Conservation (phyloP, 2,113 vertebrate genomes). For the Heliornis fulica region DNA sequence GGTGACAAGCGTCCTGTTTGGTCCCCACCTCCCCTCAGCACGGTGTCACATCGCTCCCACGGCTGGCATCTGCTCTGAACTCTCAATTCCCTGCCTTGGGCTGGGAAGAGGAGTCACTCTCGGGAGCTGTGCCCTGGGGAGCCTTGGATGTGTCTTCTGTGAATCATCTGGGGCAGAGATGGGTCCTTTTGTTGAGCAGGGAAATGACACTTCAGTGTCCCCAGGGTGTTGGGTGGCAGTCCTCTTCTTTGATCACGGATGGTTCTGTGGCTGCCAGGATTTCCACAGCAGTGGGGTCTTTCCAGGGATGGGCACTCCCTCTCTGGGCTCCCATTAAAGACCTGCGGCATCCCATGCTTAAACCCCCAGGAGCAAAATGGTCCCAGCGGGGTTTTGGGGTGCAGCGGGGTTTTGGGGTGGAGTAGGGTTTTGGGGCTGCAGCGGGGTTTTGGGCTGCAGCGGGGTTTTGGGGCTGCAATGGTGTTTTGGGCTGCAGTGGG, state of each 20-base stretch:
- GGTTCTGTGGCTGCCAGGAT: accelerated
- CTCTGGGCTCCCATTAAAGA: not conserved
- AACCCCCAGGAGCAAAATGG: too few species aligned
- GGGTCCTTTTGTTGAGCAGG: not conserved
- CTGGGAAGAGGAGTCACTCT: not conserved
- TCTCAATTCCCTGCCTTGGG: not conserved
- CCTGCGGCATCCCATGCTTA: too few species aligned
- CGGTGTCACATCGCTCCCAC: not conserved
- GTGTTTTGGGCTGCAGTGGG: too few species aligned
- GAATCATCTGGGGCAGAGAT: not conserved
- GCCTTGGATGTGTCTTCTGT: not conserved
- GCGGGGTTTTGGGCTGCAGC: too few species aligned
- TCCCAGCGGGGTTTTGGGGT: too few species aligned
- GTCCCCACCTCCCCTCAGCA: not conserved
- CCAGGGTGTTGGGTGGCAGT: not conserved
- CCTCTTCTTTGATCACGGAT: not conserved
- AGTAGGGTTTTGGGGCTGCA: too few species aligned
- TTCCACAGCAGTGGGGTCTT: not conserved
- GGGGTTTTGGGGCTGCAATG: too few species aligned
- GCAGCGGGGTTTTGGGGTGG: too few species aligned
- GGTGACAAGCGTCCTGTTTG: not conserved
- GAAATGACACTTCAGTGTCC: not conserved
- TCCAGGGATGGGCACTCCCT: not conserved
- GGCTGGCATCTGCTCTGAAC: accelerated
- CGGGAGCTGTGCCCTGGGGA: not conserved